Conservation (phyloP, 2,113 vertebrate genomes). For the Eurystomus gularis region DNA sequence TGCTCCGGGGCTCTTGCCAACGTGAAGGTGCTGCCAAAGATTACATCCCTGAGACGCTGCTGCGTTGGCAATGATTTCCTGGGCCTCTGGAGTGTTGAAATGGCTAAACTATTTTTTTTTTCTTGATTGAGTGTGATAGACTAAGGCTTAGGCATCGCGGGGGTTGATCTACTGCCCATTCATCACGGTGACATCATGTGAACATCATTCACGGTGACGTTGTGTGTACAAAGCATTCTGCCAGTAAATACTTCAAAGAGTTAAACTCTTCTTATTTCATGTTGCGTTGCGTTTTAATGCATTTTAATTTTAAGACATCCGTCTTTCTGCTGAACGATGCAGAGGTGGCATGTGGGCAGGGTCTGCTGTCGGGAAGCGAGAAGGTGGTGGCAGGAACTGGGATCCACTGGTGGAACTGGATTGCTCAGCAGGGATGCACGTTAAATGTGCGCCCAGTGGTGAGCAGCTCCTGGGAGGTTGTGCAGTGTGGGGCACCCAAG, state of each 20-base stretch:
- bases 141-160: not conserved
- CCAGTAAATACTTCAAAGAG: not conserved
- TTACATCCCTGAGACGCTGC: not conserved
- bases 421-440: fast-evolving
- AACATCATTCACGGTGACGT: not conserved
- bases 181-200: not conserved
- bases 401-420: not conserved
- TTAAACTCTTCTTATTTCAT: not conserved
- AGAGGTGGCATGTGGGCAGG: not conserved
- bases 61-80: not conserved
- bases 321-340: not conserved
- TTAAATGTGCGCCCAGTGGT: not conserved
- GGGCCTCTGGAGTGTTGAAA: not conserved
- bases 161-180: not conserved
- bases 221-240: not conserved
- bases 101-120: not conserved
- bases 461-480: not conserved
- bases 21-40: not conserved
- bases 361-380: not conserved
- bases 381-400: not conserved
- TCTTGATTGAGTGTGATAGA: not conserved
- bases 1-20: conserved; percentile 3
- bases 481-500: no score
- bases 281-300: not conserved
- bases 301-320: not conserved